Evolutionary conservation across 2,113 vertebrate genomes (phyloP), one percentile per base, ranked within the genome.

Genomic region (Lasiurus cinereus): DNA sequence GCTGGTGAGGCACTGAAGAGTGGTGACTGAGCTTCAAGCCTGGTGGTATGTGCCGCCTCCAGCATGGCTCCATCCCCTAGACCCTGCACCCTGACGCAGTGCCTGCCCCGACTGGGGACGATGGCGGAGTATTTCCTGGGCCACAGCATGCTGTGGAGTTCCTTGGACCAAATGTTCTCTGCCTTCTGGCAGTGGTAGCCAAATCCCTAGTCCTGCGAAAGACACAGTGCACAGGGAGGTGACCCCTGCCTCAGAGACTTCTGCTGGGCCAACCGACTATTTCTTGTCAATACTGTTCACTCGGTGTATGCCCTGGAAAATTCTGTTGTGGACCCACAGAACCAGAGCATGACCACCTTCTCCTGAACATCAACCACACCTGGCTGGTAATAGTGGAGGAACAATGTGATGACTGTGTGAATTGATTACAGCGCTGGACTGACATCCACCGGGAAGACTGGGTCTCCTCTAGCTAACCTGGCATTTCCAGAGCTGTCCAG

Each of bases 321-420:
- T 96, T 99, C 99, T 39, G 97, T 99, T 7, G 99, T 99, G 98
- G 99, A 99, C 98, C 99, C 99, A 91, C 98, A 98, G 97, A 99
- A 98, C 97, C 98, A 98, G 98, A 99, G 99, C 98, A 98, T 99
- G 99, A 99, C 99, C 97, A 99, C 99, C 0, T 98, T 99, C 91
- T 99, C 99, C 64, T 99, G 99, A 99, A 99, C 97, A 99, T 99
- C 98, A 99, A 98, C 97, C 99, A 99, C 0, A 98, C 98, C 3
- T 98, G 98, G 80, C 98, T 99, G 74, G 99, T 99, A 99, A 99
- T 99, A 31, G 99, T 99, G 95, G 98, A 99, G 97, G 99, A 99
- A 97, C 98, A 98, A 13, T 99, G 99, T 6, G 98, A 98, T 95
- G 99, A 99, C 97, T 94, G 84, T 90, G 98, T 99, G 93, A 99